phyloP scores from a whole-genome alignment of 92 coral and sea anemone genomes.

The Zoanthus sansibaricus region DNA sequence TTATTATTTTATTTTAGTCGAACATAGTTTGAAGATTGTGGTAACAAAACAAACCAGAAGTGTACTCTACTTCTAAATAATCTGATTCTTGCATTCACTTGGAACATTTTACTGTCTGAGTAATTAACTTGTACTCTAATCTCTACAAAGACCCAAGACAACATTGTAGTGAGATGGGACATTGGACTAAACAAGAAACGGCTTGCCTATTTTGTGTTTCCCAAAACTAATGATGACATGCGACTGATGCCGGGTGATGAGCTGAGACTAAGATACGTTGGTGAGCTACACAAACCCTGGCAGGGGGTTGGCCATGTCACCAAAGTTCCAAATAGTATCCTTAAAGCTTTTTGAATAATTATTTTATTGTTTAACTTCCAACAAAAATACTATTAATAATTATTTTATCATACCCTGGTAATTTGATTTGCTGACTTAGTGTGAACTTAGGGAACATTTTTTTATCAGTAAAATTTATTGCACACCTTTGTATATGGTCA shows the following conservation, averaged over 20 bases:
- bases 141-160: slow-evolving; percentile 85
- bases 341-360: background rate
- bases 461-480: too few species aligned
- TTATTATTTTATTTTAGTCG: too few species aligned
- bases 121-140: background rate
- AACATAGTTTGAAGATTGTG: background rate
- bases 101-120: background rate
- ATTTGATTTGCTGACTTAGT: too few species aligned
- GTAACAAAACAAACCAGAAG: background rate
- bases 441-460: too few species aligned
- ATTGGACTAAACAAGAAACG: slow-evolving; percentile 98
- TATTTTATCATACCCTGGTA: too few species aligned
- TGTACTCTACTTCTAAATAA: too few species aligned
- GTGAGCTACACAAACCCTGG: slow-evolving; percentile 99
- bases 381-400: too few species aligned
- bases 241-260: slow-evolving; percentile 98
- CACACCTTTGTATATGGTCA: too few species aligned
- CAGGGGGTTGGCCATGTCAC: slow-evolving; percentile 99
- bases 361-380: too few species aligned
- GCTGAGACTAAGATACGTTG: slow-evolving; percentile 88
- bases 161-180: slow-evolving; percentile 99
- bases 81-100: background rate
- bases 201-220: slow-evolving; percentile 94
- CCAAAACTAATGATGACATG: slow-evolving; percentile 98
- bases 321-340: slow-evolving; percentile 99